Evolutionary conservation across 2,113 vertebrate genomes (phyloP).

Genomic region (Sinocyclocheilus anophthalmus): DNA sequence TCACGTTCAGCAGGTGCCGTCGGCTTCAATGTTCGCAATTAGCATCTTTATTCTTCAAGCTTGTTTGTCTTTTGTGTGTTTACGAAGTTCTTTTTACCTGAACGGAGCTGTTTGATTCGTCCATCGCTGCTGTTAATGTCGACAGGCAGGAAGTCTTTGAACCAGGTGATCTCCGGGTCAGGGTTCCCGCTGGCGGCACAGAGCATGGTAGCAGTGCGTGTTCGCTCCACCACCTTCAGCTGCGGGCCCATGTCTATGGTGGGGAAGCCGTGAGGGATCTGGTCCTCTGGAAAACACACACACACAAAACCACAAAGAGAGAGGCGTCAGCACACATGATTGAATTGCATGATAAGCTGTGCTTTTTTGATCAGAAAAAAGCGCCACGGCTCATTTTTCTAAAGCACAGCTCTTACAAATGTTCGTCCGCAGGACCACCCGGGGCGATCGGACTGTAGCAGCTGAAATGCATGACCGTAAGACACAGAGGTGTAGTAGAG

Average conservation of each 20-base stretch:
- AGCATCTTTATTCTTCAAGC: background rate
- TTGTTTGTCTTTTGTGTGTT: background rate
- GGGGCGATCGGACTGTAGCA: slow-evolving; percentile 8
- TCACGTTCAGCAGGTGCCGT: background rate
- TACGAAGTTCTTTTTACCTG: slow-evolving; percentile 80
- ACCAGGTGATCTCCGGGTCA: slow-evolving; percentile 97
- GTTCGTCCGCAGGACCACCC: background rate
- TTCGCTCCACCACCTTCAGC: slow-evolving; percentile 96
- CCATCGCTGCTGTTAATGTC: slow-evolving; percentile 89
- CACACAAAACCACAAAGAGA: slow-evolving; percentile 14
- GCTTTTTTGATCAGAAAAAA: background rate
- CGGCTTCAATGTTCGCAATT: background rate
- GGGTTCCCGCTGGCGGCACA: slow-evolving; percentile 95
- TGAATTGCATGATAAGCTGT: background rate
- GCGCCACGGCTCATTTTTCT: background rate
- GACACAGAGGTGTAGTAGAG: slow-evolving; percentile 15
- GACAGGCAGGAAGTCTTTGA: slow-evolving; percentile 96
- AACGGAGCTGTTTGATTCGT: slow-evolving; percentile 94
- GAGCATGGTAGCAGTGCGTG: slow-evolving; percentile 94
- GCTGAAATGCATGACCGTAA: slow-evolving; percentile 26
- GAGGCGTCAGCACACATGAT: background rate
- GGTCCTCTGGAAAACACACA: slow-evolving; percentile 83
- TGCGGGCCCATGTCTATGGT: slow-evolving; percentile 97
- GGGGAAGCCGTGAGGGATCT: slow-evolving; percentile 92
- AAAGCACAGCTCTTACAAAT: background rate